Evolutionary conservation across 2,797 vertebrate species (phyloP), one percentile per base, ranked within the genome.

Genomic region (Aeoliscus strigatus): DNA sequence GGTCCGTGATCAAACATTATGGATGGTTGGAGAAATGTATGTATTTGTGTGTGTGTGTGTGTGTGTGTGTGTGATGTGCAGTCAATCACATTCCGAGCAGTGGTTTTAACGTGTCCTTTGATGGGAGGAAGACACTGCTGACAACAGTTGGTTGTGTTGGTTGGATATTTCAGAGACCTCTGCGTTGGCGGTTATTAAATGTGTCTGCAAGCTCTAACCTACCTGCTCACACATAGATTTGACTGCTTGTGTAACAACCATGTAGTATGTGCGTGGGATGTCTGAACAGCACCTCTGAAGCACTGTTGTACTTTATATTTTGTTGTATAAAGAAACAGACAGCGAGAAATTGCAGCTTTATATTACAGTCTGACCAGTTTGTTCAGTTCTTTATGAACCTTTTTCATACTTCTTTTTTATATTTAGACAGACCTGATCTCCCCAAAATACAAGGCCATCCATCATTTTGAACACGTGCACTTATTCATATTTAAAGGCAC

Each of bases 201-300:
- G n/a, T n/a, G n/a, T n/a, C n/a, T n/a, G n/a, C n/a, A n/a, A n/a
- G n/a, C n/a, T n/a, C n/a, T n/a, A n/a, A n/a, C n/a, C n/a, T n/a
- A n/a, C n/a, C n/a, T 26, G 12, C 40, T 16, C 28, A 40, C 51
- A 27, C 39, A 33, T 47, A 47, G 43, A 43, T 52, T 43, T 75
- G 75, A 73, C 16, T 15, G 39, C 60, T 80, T 83, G 64, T 50
- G 6, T 85, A 82, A 83, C 51, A 58, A 38, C 28, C 42, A 39
- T 32, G 25, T 35, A 25, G 11, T 40, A 32, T 61, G 53, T 58
- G 82, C 82, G 80, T 79, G 78, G 44, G 78, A 72, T 39, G 40
- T 17, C 58, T 53, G 31, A 46, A 39, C 28, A 50, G 59, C 29
- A 45, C 42, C 25, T 38, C 39, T 52, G 12, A 64, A 65, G 64